phyloP scores from a whole-genome alignment of 2,888 invertebrate species.

The Agriopis marginaria region DNA sequence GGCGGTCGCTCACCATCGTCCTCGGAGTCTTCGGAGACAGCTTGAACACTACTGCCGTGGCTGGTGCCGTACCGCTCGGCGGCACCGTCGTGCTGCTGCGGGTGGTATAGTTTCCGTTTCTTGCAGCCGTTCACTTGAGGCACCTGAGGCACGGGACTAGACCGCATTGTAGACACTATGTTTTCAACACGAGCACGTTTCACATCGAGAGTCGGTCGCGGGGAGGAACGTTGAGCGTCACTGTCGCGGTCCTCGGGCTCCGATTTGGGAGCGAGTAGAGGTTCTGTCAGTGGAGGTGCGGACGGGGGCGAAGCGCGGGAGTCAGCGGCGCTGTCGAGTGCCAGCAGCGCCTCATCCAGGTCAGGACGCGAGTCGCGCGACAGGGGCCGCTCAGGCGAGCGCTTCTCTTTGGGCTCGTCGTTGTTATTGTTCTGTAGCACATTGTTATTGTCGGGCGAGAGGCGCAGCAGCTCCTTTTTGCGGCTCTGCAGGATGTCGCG shows the following conservation, averaged over 20 bases:
- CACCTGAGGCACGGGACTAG: conserved; percentile 91
- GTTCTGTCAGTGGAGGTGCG: conserved; percentile 83
- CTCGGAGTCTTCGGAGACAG: conserved; percentile 89
- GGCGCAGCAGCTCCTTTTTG: conserved; percentile 92
- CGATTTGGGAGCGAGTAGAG: conserved; percentile 88
- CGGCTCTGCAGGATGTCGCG: conserved; percentile 96
- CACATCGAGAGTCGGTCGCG: conserved; percentile 89
- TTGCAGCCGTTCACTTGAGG: conserved; percentile 96
- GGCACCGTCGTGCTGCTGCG: conserved; percentile 95
- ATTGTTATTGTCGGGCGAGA: conserved; percentile 87
- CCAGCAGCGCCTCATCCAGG: conserved; percentile 87
- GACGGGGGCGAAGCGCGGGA: conserved; percentile 85
- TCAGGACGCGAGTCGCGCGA: conserved; percentile 88
- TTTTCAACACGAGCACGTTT: conserved; percentile 98
- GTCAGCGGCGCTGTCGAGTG: conserved; percentile 85
- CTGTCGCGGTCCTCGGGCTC: conserved; percentile 88
- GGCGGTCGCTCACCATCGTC: conserved; percentile 92
- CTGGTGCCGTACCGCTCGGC: conserved; percentile 87
- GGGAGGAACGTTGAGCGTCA: conserved; percentile 85
- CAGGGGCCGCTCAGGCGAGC: conserved; percentile 87
- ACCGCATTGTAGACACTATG: conserved; percentile 97
- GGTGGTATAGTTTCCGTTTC: conserved; percentile 97
- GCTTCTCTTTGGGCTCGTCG: conserved; percentile 85
- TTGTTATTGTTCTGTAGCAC: conserved; percentile 85
- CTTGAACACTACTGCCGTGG: conserved; percentile 79